Conservation (phyloP, 30 jellyfish, hydroid and myxozoan species). For the Aurelia sp. region DNA sequence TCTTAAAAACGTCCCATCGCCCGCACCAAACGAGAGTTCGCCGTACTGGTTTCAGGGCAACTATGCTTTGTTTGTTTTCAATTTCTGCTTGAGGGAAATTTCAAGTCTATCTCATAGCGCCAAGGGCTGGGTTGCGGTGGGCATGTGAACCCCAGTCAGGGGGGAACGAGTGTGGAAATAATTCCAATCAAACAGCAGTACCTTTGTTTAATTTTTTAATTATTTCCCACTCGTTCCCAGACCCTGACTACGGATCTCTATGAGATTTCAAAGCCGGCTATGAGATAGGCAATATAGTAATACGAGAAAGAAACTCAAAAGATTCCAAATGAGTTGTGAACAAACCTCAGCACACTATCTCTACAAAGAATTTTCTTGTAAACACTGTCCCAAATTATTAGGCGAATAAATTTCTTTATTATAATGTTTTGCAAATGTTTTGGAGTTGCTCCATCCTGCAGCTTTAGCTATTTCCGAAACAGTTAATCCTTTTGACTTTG, state of each 20-base stretch:
- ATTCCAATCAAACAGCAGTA: too few species aligned
- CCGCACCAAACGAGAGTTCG: too few species aligned
- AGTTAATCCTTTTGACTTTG: slow-evolving; percentile 32
- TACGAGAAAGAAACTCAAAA: not conserved
- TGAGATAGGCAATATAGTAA: slow-evolving; percentile 17
- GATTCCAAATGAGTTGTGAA: not conserved
- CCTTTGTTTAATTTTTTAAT: too few species aligned
- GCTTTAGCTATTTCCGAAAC: not conserved
- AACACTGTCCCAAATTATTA: slow-evolving; percentile 14
- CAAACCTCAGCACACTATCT: not conserved
- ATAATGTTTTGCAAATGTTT: slow-evolving; percentile 45
- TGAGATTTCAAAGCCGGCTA: slow-evolving; percentile 40
- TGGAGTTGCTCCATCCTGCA: slow-evolving; percentile 51
- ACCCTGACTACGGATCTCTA: slow-evolving; percentile 18
- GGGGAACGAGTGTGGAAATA: too few species aligned
- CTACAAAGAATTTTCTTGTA: slow-evolving; percentile 29
- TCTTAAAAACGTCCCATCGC: too few species aligned
- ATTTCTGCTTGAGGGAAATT: too few species aligned
- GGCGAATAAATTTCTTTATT: slow-evolving; percentile 30
- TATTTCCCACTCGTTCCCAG: too few species aligned
- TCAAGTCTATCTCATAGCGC: slow-evolving; percentile 1
- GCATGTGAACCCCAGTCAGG: not conserved
- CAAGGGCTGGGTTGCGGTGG: slow-evolving; percentile 38
- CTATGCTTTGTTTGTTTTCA: too few species aligned
- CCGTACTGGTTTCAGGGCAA: too few species aligned